Evolutionary conservation across 1,140 invertebrate species (phyloP).

Genomic region (Drosophila malerkotliana): DNA sequence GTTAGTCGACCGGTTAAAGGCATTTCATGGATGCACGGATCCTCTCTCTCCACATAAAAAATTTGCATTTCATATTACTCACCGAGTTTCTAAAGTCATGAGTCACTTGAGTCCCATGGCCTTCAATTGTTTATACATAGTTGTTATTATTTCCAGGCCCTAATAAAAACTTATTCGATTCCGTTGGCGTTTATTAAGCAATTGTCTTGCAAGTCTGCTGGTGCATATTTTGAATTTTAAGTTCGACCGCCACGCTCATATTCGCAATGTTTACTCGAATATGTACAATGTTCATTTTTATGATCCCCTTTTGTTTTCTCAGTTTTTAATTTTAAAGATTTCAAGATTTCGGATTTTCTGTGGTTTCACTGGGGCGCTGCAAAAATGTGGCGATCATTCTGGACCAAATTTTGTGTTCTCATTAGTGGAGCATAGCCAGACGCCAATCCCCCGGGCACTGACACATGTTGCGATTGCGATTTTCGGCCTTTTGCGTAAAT

Average conservation of each 20-base stretch:
- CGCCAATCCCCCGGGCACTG: slow-evolving; percentile 14
- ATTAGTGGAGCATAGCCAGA: slow-evolving; percentile 53
- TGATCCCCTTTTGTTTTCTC: slow-evolving; percentile 41
- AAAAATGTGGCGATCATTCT: slow-evolving; percentile 50
- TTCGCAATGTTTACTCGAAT: slow-evolving; percentile 59
- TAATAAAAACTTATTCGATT: slow-evolving; percentile 24
- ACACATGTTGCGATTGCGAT: slow-evolving; percentile 46
- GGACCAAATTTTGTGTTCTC: slow-evolving; percentile 44
- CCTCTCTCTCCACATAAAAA: not conserved
- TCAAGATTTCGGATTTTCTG: slow-evolving; percentile 11
- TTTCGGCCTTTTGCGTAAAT: not conserved
- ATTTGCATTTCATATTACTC: slow-evolving; percentile 66
- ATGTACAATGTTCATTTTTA: slow-evolving; percentile 53
- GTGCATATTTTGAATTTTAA: slow-evolving; percentile 49
- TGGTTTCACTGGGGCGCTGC: slow-evolving; percentile 15
- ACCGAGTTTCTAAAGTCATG: slow-evolving; percentile 21
- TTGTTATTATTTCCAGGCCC: not conserved
- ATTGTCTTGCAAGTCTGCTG: slow-evolving; percentile 42
- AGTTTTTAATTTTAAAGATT: slow-evolving; percentile 7
- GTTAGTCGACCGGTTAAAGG: slow-evolving; percentile 17
- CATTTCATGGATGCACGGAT: slow-evolving; percentile 40
- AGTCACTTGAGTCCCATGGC: slow-evolving; percentile 37
- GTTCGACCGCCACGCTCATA: slow-evolving; percentile 17
- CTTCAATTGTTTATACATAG: slow-evolving; percentile 17
- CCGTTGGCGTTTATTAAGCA: slow-evolving; percentile 12